A percentile compares a stretch with the other conserved stretches of the same genome.
Evolutionary conservation across 2,888 invertebrate genomes (phyloP).

Genomic region (Lasioglossum calceatum): DNA sequence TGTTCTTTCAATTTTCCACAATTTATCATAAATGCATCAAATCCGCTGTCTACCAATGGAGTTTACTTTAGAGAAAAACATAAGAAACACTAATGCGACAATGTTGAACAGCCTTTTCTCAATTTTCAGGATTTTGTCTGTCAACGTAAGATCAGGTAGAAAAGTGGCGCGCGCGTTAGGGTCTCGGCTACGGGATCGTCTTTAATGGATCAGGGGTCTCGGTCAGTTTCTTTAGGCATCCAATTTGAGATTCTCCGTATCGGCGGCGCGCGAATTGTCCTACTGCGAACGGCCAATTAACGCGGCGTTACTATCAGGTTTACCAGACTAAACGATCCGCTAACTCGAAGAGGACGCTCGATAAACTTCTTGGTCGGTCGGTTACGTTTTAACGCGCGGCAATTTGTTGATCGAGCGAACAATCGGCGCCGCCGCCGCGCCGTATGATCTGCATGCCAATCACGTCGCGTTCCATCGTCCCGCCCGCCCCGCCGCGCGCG

Average conservation of each 20-base stretch:
- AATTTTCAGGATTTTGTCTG: neutral
- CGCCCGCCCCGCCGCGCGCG: neutral
- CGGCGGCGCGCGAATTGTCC: slow-evolving; percentile 1
- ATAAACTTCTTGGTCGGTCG: neutral
- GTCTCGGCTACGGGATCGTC: neutral
- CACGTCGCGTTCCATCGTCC: neutral
- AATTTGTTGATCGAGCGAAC: slow-evolving; percentile 3
- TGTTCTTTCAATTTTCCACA: no score
- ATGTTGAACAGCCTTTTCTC: no score
- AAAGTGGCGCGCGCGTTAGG: neutral
- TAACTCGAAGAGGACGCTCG: slow-evolving; percentile 14
- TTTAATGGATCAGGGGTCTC: neutral
- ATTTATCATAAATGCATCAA: no score
- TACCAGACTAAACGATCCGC: slow-evolving; percentile 4
- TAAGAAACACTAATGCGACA: no score
- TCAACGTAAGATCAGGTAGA: neutral
- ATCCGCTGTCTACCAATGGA: no score
- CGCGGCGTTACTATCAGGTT: slow-evolving; percentile 15
- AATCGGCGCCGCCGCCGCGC: neutral
- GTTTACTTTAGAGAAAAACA: no score
- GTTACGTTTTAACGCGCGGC: neutral
- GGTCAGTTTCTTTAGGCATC: neutral
- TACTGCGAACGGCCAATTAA: slow-evolving; percentile 28
- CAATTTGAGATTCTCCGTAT: neutral
- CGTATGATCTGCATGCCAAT: neutral